A percentile compares a stretch with the other conserved stretches of the same genome.
Conservation (phyloP, 2,113 vertebrate species). For the Procapra przewalskii region DNA sequence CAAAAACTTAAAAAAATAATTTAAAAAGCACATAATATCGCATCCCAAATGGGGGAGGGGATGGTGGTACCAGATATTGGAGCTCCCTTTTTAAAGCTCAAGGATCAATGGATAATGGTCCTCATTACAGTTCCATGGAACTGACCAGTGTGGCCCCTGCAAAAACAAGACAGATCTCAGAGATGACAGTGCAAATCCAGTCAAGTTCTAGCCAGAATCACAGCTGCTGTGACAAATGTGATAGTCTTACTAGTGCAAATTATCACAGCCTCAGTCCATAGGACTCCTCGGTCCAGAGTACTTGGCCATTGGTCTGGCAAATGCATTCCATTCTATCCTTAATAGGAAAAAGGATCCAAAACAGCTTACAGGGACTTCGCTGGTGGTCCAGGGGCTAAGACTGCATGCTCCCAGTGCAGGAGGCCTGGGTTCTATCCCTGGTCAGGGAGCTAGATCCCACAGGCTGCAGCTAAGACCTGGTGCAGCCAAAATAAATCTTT, state of each 20-base stretch:
- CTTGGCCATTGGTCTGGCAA: background rate
- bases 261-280: background rate
- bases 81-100: background rate
- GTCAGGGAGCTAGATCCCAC: background rate
- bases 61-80: background rate
- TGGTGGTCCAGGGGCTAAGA: background rate
- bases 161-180: background rate
- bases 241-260: background rate
- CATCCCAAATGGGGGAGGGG: no score
- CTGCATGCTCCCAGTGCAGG: background rate
- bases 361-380: background rate
- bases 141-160: background rate
- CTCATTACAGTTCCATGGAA: background rate
- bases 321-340: background rate
- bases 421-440: background rate
- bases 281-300: background rate
- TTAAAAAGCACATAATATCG: background rate
- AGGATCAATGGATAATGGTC: background rate
- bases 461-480: background rate
- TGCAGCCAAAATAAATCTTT: background rate
- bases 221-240: rapidly evolving
- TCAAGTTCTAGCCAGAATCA: background rate
- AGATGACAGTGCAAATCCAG: background rate
- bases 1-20: background rate
- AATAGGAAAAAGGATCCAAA: background rate